These are phyloP conservation scores for Phoebastria nigripes DNA, from an alignment of 2,797 vertebrate species.

Conservation along the genomic window DNA sequence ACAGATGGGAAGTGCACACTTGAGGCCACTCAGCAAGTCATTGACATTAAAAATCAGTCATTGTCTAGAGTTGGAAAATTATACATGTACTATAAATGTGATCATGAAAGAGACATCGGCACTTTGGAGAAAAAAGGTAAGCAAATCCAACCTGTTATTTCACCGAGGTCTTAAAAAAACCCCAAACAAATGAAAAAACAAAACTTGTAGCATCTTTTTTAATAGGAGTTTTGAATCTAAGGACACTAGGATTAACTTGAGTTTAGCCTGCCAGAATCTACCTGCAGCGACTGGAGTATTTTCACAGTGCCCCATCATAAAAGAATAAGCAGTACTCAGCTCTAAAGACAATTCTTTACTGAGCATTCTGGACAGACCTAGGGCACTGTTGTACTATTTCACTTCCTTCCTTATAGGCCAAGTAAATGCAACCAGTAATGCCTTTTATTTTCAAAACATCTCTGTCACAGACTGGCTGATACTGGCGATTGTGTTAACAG, in stretches of 20 bases:
- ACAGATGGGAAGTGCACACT: not conserved
- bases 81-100: fast-evolving
- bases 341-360: not conserved
- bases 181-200: not conserved
- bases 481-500: not conserved
- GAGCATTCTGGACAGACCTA: not conserved
- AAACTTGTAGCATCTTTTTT: not conserved
- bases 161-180: fast-evolving
- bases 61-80: not conserved
- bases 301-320: not conserved
- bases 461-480: not conserved
- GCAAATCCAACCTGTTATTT: not conserved
- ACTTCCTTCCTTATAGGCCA: not conserved
- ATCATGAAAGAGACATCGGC: not conserved
- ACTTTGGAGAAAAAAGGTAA: not conserved
- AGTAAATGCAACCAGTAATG: not conserved
- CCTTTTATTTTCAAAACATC: not conserved
- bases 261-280: not conserved
- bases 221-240: not conserved
- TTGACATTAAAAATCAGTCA: not conserved
- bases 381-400: not conserved
- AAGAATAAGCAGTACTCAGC: not conserved
- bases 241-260: not conserved
- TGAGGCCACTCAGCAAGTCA: not conserved
- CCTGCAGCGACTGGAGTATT: not conserved